These are phyloP conservation scores for Heliconius nattereri DNA, from an alignment of 1,140 invertebrate genomes.

Conservation along the genomic window DNA sequence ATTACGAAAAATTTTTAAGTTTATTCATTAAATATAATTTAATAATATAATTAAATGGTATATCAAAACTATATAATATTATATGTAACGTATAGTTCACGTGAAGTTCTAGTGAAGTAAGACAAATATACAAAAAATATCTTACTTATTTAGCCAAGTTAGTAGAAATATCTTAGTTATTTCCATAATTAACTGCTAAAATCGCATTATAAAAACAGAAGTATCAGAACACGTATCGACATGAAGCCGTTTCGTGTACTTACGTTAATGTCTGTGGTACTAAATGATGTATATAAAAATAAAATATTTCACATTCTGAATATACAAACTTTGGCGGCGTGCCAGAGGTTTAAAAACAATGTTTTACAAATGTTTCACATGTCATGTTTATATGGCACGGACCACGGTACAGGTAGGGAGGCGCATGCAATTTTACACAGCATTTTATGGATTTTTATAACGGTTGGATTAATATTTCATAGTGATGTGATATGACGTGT, in stretches of 20 bases:
- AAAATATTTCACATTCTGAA: constrained; percentile 45
- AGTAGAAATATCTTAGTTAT: too few relatives aligned
- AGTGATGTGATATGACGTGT: background rate
- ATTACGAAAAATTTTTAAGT: background rate
- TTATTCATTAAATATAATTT: background rate
- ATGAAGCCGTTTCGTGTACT: constrained; percentile 30
- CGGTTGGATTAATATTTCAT: constrained; percentile 5
- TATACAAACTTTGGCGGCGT: constrained; percentile 37
- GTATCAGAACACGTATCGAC: constrained; percentile 4
- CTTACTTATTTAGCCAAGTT: background rate
- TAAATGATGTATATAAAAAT: constrained; percentile 47
- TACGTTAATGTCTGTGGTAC: constrained; percentile 37
- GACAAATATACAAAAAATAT: background rate
- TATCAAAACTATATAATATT: too few relatives aligned
- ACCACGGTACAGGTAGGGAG: constrained; percentile 15
- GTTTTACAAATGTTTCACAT: constrained; percentile 43
- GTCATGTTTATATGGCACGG: constrained; percentile 24
- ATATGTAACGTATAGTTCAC: too few relatives aligned
- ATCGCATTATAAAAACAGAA: constrained; percentile 2
- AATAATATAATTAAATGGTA: background rate
- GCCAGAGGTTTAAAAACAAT: constrained; percentile 45
- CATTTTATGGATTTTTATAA: constrained; percentile 3
- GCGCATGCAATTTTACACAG: constrained; percentile 11
- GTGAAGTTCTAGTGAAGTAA: background rate
- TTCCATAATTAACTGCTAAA: background rate